Evolutionary conservation across 2,797 vertebrate species (phyloP).

Genomic region (Taenioides sp.): DNA sequence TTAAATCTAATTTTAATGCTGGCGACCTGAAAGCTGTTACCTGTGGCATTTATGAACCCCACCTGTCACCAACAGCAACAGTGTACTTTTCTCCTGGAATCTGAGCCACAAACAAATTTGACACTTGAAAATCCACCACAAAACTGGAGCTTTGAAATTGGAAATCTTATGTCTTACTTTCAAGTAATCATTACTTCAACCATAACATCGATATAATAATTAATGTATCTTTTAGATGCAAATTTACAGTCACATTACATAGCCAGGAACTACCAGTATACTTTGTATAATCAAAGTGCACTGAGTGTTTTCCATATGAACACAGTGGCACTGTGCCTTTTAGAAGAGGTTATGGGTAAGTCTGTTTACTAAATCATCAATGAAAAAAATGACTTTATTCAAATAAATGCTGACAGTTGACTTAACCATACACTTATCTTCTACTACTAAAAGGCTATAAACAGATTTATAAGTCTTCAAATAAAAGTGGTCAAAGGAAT

Average conservation of each 20-base stretch:
- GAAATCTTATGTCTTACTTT: too few relatives aligned
- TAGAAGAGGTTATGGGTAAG: not conserved
- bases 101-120: not conserved
- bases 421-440: not conserved
- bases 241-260: too few relatives aligned
- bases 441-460: not conserved
- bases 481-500: too few relatives aligned
- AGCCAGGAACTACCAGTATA: too few relatives aligned
- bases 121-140: not conserved
- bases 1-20: conserved; percentile 15
- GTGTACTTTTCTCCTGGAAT: not conserved
- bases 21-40: not conserved
- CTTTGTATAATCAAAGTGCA: too few relatives aligned
- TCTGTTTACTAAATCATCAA: too few relatives aligned
- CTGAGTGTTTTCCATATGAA: too few relatives aligned
- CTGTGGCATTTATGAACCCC: not conserved
- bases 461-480: not conserved
- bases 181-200: too few relatives aligned
- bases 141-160: not conserved
- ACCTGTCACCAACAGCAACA: not conserved
- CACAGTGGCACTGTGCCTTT: too few relatives aligned
- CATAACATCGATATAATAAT: too few relatives aligned
- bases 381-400: not conserved
- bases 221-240: too few relatives aligned
- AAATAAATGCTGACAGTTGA: not conserved